Evolutionary conservation across 2,797 vertebrate species (phyloP), one percentile per base, ranked within the genome.

Genomic region (Melanotaenia parkinsoni): DNA sequence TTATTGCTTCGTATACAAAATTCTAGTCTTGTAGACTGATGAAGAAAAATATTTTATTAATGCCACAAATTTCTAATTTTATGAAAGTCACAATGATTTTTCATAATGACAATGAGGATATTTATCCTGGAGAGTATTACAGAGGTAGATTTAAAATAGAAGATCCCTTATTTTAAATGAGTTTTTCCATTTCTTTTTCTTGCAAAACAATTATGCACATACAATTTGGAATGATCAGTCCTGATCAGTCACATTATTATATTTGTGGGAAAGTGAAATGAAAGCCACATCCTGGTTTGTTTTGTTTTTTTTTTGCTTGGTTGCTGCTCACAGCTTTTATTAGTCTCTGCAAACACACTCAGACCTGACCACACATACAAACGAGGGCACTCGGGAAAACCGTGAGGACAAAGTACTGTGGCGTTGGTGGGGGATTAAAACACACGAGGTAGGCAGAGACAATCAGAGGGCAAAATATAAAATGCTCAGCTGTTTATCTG

Each of bases 301-400:
- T 71, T 58, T 8, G 33, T 45, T 13, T 38, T 61, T 60, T 37
- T 24, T 63, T 58, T 6, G 35, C 58, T 72, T 59, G 40, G 14
- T 43, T 43, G 84, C 84, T 90, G 86, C 77, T 80, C 63, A 60
- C 43, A 51, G 68, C 77, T 64, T 67, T 40, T 33, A 56, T 79
- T 70, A 58, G 67, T 80, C 77, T 82, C 75, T 24, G 73, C 81
- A 74, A 67, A 77, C 72, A 65, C 71, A 76, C 72, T 63, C 73
- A 78, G 83, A 83, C 61, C 76, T 76, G 74, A 83, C 73, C 79
- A 67, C 83, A 76, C 68, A 77, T 1, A 51, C 69, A 60, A 75
- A 63, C 77, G 6, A 76, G 67, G 72, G 84, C 74, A 66, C 65
- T 83, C 47, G 62, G 78, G 83, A 81, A 85, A 80, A 78, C 22